Evolutionary conservation across 1,140 invertebrate species (phyloP).

Genomic region (Frieseomelitta varia): DNA sequence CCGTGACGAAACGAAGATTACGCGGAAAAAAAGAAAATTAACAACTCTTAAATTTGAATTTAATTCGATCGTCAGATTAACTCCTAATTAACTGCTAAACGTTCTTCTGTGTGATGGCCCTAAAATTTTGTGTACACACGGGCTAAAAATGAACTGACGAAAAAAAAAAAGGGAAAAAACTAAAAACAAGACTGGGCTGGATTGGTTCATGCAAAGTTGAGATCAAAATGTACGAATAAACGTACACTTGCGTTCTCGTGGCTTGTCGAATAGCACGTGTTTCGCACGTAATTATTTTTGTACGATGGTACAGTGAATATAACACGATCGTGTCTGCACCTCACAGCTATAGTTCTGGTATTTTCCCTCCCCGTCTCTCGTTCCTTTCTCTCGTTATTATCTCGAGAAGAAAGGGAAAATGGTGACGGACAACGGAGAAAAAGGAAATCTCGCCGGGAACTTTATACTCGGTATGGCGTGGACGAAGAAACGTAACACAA

Average conservation of each 20-base stretch:
- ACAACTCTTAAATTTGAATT: neutral
- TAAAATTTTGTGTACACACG: neutral
- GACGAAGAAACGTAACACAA: constrained; percentile 26
- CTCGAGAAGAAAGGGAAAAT: neutral
- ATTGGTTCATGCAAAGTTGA: neutral
- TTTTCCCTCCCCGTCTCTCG: neutral
- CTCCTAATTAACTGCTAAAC: too few relatives aligned
- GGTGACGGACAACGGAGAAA: neutral
- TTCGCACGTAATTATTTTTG: too few relatives aligned
- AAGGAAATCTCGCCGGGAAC: neutral
- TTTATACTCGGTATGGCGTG: neutral
- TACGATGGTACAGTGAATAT: too few relatives aligned
- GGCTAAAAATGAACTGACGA: too few relatives aligned
- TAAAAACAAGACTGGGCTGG: neutral
- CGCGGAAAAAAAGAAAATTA: neutral
- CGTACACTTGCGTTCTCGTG: too few relatives aligned
- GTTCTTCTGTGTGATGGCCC: too few relatives aligned
- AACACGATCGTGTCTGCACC: neutral
- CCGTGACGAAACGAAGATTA: neutral
- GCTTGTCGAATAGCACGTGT: too few relatives aligned
- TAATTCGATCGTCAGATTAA: neutral
- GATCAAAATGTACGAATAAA: too few relatives aligned
- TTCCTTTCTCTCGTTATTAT: too few relatives aligned
- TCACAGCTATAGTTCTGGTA: too few relatives aligned
- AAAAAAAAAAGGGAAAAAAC: too few relatives aligned